Percentiles rank a stretch among this genome's conserved stretches.
Evolutionary conservation across 2,888 invertebrate species (phyloP).

Genomic region (Phlogophora meticulosa): DNA sequence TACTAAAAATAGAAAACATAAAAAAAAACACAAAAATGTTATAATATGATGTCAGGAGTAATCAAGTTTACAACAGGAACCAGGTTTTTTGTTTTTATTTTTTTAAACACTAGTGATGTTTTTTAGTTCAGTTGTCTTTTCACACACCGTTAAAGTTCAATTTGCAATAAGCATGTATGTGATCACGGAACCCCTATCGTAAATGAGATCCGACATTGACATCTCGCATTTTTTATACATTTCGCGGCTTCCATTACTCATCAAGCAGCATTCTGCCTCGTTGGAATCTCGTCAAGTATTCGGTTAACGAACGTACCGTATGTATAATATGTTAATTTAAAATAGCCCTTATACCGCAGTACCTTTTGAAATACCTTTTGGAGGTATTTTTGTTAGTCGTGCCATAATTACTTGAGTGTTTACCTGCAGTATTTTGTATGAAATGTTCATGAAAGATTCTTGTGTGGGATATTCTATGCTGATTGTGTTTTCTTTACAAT

Average conservation of each 20-base stretch:
- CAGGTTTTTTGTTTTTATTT: too few relatives aligned
- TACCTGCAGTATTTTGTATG: conserved; percentile 11
- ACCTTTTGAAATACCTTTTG: conserved; percentile 42
- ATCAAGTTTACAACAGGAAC: too few relatives aligned
- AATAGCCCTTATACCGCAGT: conserved; percentile 35
- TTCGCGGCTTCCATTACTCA: conserved; percentile 47
- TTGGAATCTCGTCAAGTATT: conserved; percentile 56
- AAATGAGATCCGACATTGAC: background rate
- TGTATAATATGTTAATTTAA: conserved; percentile 55
- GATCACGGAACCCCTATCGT: conserved; percentile 21
- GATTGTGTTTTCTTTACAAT: background rate
- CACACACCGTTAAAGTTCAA: background rate
- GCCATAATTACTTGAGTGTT: conserved; percentile 27
- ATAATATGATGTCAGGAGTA: too few relatives aligned
- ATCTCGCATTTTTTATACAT: conserved; percentile 32
- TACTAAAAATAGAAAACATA: too few relatives aligned
- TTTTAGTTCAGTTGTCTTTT: too few relatives aligned
- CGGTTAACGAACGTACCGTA: conserved; percentile 50
- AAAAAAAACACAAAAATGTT: too few relatives aligned
- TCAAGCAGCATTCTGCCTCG: conserved; percentile 46
- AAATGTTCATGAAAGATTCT: conserved; percentile 17
- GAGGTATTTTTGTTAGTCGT: conserved; percentile 26
- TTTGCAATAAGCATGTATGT: background rate
- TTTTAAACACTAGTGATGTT: too few relatives aligned
- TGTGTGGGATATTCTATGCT: background rate